A percentile compares a stretch with the other conserved stretches of the same genome.
Evolutionary conservation across 37 sponge, comb jelly and placozoan species (phyloP).

Genomic region (Crambe crambe): DNA sequence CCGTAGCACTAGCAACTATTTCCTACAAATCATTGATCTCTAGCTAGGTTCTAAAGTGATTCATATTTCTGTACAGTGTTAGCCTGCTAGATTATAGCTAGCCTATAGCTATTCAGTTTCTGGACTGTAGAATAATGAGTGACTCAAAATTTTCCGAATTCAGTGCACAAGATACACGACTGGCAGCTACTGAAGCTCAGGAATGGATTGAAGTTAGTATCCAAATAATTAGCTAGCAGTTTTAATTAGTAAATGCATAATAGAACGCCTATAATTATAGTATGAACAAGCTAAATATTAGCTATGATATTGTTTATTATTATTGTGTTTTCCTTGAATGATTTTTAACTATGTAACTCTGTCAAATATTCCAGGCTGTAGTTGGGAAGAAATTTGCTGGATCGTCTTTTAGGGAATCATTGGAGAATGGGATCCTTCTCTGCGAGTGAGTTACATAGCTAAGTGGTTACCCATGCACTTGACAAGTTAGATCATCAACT

Average conservation of each 20-base stretch:
- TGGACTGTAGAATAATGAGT: neutral
- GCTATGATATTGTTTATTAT: neutral
- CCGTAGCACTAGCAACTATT: neutral
- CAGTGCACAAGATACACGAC: conserved; percentile 26
- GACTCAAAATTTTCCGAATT: neutral
- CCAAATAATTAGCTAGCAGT: neutral
- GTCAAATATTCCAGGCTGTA: conserved; percentile 56
- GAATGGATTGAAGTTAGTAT: conserved; percentile 78
- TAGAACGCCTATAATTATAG: neutral
- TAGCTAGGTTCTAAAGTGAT: neutral
- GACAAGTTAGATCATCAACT: neutral
- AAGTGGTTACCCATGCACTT: neutral
- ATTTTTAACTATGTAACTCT: neutral
- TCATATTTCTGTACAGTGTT: no score
- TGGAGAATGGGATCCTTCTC: conserved; percentile 78
- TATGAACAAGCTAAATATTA: neutral
- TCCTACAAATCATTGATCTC: neutral
- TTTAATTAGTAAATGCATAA: neutral
- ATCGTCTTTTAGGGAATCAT: conserved; percentile 60
- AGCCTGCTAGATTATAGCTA: neutral
- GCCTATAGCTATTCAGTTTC: neutral
- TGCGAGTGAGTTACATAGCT: conserved; percentile 83
- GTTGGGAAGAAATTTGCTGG: conserved; percentile 43
- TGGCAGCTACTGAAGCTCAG: conserved; percentile 47
- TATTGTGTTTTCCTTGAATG: neutral